phyloP scores from a whole-genome alignment of 2,797 vertebrate species.

The Phataginus tricuspis region DNA sequence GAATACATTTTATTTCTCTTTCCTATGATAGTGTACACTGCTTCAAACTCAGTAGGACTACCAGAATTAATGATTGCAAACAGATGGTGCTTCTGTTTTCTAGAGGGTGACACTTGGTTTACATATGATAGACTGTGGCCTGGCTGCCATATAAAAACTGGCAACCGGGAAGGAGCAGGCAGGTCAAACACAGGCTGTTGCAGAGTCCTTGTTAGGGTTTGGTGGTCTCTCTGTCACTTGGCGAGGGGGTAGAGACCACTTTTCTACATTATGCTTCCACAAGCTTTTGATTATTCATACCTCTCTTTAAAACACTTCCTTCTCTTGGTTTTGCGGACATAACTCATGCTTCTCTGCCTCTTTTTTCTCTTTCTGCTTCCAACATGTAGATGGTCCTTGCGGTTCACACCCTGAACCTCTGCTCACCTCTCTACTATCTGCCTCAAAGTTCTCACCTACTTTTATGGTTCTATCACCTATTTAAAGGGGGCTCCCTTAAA shows the following conservation, averaged over 20 bases:
- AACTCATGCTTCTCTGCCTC: neutral
- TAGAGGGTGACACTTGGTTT: neutral
- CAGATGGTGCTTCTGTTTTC: neutral
- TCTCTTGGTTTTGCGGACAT: neutral
- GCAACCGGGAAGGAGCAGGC: neutral
- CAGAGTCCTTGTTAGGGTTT: neutral
- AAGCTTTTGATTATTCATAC: neutral
- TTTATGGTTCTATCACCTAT: neutral
- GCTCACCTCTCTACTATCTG: neutral
- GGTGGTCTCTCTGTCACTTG: neutral
- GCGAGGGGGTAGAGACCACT: neutral
- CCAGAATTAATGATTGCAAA: neutral
- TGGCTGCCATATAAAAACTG: neutral
- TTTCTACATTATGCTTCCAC: neutral
- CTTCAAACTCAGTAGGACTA: neutral
- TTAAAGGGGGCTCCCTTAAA: neutral
- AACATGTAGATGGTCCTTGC: neutral
- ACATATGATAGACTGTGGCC: neutral
- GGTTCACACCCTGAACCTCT: neutral
- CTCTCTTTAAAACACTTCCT: neutral
- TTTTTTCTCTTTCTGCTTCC: neutral
- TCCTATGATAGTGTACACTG: neutral
- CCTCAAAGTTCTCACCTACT: neutral
- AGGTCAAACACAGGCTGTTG: neutral
- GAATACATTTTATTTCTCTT: constrained; percentile 27